Conservation (phyloP, 1,140 invertebrate species). For the Homarus americanus region DNA sequence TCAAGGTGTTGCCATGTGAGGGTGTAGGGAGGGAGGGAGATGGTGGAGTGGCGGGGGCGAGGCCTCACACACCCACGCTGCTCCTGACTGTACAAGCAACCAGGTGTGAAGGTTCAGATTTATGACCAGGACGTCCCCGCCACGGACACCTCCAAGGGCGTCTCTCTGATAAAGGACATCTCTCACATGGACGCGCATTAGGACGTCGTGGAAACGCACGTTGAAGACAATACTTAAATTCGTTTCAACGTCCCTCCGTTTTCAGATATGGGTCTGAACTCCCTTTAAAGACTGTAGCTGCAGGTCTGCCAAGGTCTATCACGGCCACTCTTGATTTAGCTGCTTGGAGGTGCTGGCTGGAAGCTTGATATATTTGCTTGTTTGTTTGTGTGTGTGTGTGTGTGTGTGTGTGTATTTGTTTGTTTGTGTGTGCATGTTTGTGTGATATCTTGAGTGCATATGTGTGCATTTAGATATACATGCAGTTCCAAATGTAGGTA, state of each 20-base stretch:
- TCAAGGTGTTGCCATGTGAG: not conserved
- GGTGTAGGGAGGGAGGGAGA: too few relatives aligned
- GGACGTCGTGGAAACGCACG: not conserved
- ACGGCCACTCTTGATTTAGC: too few relatives aligned
- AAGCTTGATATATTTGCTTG: too few relatives aligned
- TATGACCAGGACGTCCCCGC: constrained; percentile 23
- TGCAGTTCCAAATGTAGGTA: not conserved
- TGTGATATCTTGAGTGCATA: constrained; percentile 10
- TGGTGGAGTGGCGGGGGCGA: not conserved
- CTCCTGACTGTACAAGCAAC: not conserved
- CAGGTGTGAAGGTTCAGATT: constrained; percentile 37
- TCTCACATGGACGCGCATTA: not conserved
- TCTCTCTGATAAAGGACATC: constrained; percentile 10
- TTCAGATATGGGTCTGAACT: too few relatives aligned
- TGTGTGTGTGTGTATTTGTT: constrained; percentile 33
- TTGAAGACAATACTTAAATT: not conserved
- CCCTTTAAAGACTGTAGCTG: too few relatives aligned
- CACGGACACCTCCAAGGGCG: constrained; percentile 28
- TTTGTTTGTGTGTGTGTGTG: too few relatives aligned
- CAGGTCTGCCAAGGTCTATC: too few relatives aligned
- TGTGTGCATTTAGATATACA: constrained; percentile 2
- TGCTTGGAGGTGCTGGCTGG: too few relatives aligned
- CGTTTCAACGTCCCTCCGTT: too few relatives aligned
- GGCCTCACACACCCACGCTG: not conserved
- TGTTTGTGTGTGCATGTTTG: constrained; percentile 16